Conservation (phyloP, 2,113 vertebrate genomes). For the Glaucidium brasilianum region DNA sequence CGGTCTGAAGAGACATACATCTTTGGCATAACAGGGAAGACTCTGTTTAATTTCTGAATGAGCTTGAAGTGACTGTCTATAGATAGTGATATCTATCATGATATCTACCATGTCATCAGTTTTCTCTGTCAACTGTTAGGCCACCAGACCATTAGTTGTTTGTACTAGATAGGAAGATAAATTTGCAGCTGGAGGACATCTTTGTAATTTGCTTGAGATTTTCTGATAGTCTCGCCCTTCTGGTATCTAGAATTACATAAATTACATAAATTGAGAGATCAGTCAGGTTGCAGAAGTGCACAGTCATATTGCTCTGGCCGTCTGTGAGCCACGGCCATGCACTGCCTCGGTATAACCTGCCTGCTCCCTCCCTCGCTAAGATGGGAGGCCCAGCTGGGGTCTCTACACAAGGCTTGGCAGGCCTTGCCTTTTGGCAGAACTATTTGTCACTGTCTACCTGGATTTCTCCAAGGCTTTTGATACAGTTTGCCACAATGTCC, state of each 20-base stretch:
- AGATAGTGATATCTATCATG: background rate
- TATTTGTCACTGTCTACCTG: background rate
- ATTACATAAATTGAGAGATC: constrained; percentile 25
- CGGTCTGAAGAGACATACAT: background rate
- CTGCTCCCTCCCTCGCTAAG: background rate
- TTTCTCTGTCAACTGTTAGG: constrained; percentile 28
- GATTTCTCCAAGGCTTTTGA: background rate
- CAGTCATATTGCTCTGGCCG: background rate
- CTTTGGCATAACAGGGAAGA: background rate
- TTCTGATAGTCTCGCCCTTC: constrained; percentile 27
- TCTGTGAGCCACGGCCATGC: background rate
- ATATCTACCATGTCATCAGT: background rate
- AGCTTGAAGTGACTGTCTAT: background rate
- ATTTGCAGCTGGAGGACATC: constrained; percentile 22
- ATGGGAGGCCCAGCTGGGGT: background rate
- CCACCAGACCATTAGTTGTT: background rate
- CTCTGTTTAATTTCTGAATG: background rate
- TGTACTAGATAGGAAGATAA: background rate
- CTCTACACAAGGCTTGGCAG: background rate
- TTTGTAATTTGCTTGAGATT: constrained; percentile 45
- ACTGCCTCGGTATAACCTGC: background rate
- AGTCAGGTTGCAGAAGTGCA: background rate
- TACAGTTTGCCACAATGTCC: background rate
- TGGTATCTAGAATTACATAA: background rate
- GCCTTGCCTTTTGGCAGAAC: background rate